Evolutionary conservation across 1,140 invertebrate genomes (phyloP), one percentile per base, ranked within the genome.

Genomic region (Dermatophagoides farinae): DNA sequence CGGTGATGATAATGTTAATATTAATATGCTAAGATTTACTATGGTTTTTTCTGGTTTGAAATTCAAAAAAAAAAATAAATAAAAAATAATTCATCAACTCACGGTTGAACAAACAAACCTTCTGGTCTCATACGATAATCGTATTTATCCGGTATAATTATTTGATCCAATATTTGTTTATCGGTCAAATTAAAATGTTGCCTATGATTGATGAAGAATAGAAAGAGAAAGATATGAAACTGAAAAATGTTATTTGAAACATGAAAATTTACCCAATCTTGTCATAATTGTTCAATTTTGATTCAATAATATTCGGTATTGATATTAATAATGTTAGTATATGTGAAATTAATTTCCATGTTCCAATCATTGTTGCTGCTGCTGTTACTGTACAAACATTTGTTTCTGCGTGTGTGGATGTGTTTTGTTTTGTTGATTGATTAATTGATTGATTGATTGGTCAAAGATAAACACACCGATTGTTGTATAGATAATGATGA

Each of bases 21-120:
- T 78, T 71, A 90, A 77, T 64, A 92, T 86, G 74, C 86, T 90
- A 70, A 92, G 85, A 74, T 91, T 90, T 60, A 92, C 86, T 65
- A 81, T 83, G 70, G 90, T 79, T 67, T 85, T 84, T 73, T 83
- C 86, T 88, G 77, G 68, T 83, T n/a, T 31, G 8, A 4, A 81
- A 66, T 75, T 65, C 20, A 25, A 39, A 53, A 63, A 44, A 37
- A 25, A 39, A 53, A 63, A 44, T 38, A 44, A 16, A 64, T 63
- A 44, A 18, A 23, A 6, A 58, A 8, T n/a, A 18, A 47, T 6
- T 23, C 22, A 44, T 12, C 14, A 16, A 58, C 31, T 4, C 31
- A 31, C 31, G 31, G 31, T 31, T 18, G 6, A 39, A 18, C 12
- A 16, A 37, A 43, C 22, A 16, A 61, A 67, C 66, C 65, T 37